Evolutionary conservation across 2,113 vertebrate species (phyloP).

Genomic region (Esox niger): DNA sequence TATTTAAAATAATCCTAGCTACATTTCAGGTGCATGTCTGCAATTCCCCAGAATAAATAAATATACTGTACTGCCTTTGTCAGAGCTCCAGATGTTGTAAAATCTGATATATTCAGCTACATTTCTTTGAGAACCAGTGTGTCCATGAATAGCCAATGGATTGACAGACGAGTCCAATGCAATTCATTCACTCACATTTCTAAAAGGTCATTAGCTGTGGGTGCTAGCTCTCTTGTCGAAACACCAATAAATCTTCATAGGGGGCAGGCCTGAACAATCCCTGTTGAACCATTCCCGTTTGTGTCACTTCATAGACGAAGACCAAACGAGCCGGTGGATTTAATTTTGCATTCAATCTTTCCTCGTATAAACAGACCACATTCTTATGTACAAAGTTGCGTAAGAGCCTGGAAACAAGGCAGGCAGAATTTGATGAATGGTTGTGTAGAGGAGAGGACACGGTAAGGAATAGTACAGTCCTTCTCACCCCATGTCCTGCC

Average conservation of each 20-base stretch:
- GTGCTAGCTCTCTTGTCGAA: conserved; percentile 57
- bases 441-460: not conserved
- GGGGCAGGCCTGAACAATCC: conserved; percentile 41
- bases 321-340: conserved; percentile 27
- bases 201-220: conserved; percentile 74
- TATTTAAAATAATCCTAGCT: too few species aligned
- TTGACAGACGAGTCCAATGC: conserved; percentile 30
- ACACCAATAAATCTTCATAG: conserved; percentile 63
- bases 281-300: conserved; percentile 51
- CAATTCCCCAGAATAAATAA: not conserved
- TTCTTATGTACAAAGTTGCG: conserved; percentile 6
- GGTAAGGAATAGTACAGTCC: too few species aligned
- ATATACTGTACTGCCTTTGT: conserved; percentile 14
- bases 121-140: not conserved
- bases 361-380: conserved; percentile 26
- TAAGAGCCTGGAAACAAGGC: conserved; percentile 8
- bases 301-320: conserved; percentile 22
- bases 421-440: not conserved
- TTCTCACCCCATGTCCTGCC: too few species aligned
- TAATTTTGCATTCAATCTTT: conserved; percentile 13
- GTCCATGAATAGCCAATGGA: not conserved
- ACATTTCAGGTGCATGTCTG: too few species aligned
- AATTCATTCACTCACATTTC: conserved; percentile 55
- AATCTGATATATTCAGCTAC: conserved; percentile 50
- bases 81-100: conserved; percentile 50